Base-by-base conservation (phyloP, 2,113 vertebrate species). In the Psittacus erithacus region DNA sequence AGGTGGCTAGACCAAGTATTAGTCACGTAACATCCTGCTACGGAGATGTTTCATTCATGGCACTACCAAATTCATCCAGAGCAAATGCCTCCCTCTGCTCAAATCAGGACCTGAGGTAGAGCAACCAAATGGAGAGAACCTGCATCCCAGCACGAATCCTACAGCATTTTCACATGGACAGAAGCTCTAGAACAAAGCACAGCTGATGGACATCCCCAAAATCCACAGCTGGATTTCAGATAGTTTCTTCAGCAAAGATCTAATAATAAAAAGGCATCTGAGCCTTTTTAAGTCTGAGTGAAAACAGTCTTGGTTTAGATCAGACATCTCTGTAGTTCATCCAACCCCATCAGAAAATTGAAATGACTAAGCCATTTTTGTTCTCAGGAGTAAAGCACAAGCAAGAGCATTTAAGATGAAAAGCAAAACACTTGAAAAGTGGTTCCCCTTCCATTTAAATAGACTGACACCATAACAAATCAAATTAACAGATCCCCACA, bases 221-320 rank as follows among this genome's bases (percentile, higher is more conserved):
- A 65, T 35, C 71, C 77, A 75, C 84, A 82, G 71, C 3, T 80
- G 90, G 35, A 78, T 71, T 80, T 71, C 64, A 83, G 46, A 55
- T 55, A 95, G 78, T 95, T 75, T 22, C 0, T 71, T 82, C 84
- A 82, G 69, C 41, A 53, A 94, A 81, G 41, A 49, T 55, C 74
- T 95, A 46, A 11, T 79, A 92, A 92, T 31, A 47, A 95, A 93
- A 95, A 95, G 41, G 57, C 91, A 87, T 93, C 81, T 84, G 4
- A 2, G 38, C 22, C 73, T 88, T 93, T 88, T 84, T 9, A 93
- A 75, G 90, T 83, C 82, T 88, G 75, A 92, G 75, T 90, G 82
- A 94, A 94, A 96, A 90, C 86, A 96, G 86, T 4, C 77, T 82
- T 89, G 83, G 86, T 93, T 96, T 87, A 89, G 53, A 65, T 63